These are phyloP conservation scores for Falco biarmicus DNA, from an alignment of 2,797 vertebrate genomes.

Conservation along the genomic window DNA sequence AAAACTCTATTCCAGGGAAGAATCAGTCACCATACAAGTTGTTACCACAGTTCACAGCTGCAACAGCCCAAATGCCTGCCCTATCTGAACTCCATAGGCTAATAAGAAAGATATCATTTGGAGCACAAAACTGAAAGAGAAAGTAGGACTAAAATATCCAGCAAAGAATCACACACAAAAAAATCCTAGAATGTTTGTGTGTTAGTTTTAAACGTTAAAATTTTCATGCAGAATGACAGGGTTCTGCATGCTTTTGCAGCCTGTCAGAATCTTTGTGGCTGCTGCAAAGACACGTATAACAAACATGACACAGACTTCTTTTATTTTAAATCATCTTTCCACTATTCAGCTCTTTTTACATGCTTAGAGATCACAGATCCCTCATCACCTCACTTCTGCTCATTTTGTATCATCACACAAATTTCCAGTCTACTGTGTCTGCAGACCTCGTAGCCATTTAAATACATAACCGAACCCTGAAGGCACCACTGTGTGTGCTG, in stretches of 20 bases:
- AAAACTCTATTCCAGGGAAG: conserved; percentile 25
- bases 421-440: not conserved
- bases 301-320: not conserved
- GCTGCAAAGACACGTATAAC: not conserved
- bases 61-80: not conserved
- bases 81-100: not conserved
- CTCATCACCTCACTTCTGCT: not conserved
- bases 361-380: not conserved
- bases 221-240: not conserved
- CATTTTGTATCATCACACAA: not conserved
- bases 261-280: not conserved
- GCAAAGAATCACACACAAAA: not conserved
- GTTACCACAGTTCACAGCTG: not conserved
- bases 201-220: not conserved
- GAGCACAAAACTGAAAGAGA: not conserved
- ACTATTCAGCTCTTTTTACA: not conserved
- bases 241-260: not conserved
- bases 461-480: not conserved
- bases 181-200: not conserved
- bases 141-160: not conserved
- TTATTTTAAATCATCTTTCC: not conserved
- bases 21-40: not conserved
- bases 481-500: not conserved
- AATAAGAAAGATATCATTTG: not conserved
- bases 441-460: not conserved